Percentiles rank a stretch among this genome's conserved stretches.
These are phyloP conservation scores for Cheirogaleus major DNA, from an alignment of 2,797 vertebrate genomes.

Conservation along the genomic window DNA sequence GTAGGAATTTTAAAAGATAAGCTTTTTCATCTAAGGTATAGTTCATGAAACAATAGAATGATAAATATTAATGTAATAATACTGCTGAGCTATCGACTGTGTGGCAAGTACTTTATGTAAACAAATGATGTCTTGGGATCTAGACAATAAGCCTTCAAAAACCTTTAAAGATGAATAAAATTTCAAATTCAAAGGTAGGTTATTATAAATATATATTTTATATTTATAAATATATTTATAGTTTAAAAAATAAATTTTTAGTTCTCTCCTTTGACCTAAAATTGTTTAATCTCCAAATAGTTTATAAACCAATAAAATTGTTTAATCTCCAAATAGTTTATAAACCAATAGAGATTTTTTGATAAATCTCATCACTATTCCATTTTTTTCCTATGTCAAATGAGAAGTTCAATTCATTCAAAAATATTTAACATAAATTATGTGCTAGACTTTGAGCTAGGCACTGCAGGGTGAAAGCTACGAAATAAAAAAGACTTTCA, in stretches of 20 bases:
- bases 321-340: neutral
- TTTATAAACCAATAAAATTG: neutral
- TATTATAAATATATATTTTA: neutral
- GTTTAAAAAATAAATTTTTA: neutral
- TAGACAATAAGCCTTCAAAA: neutral
- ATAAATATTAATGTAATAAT: neutral
- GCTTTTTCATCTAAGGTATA: neutral
- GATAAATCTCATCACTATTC: neutral
- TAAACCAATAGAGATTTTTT: neutral
- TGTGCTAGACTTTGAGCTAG: neutral
- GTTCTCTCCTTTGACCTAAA: neutral
- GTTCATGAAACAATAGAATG: neutral
- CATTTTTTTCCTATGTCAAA: neutral
- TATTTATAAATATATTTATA: neutral
- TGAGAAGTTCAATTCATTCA: neutral
- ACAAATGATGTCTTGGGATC: neutral
- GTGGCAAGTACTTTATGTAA: neutral
- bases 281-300: neutral
- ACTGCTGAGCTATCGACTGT: neutral
- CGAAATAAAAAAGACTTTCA: neutral
- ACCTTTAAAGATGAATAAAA: conserved; percentile 1
- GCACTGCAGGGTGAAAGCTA: neutral
- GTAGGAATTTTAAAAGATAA: neutral
- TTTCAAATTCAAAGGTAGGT: neutral
- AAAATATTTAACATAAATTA: neutral